A percentile compares a stretch with the other conserved stretches of the same genome.
phyloP scores from a whole-genome alignment of 2,797 vertebrate genomes.

The Myioborus miniatus region DNA sequence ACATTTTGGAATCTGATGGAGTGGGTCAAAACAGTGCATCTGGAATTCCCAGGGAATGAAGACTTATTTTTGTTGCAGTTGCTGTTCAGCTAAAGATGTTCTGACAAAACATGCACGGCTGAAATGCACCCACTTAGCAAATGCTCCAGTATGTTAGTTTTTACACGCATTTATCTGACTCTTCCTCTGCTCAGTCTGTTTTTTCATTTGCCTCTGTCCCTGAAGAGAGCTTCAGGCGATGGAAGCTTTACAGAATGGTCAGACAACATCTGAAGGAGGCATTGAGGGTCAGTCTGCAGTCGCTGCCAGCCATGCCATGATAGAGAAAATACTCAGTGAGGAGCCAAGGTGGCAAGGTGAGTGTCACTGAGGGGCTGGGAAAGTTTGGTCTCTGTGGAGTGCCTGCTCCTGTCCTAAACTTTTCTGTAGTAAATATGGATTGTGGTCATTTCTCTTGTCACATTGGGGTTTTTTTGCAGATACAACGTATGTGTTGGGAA shows the following conservation, averaged over 20 bases:
- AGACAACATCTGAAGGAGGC: conserved; percentile 86
- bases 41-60: neutral
- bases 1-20: neutral
- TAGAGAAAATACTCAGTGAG: conserved; percentile 95
- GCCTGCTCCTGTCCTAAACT: neutral
- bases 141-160: neutral
- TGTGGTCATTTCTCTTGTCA: neutral
- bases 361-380: neutral
- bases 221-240: conserved; percentile 94
- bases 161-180: neutral
- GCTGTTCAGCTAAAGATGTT: neutral
- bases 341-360: conserved; percentile 98
- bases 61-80: neutral
- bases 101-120: neutral
- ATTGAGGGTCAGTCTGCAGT: conserved; percentile 93
- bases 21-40: neutral
- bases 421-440: neutral
- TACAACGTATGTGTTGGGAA: conserved; percentile 93
- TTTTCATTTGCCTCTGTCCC: conserved; percentile 46
- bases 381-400: neutral
- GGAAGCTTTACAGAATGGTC: conserved; percentile 90
- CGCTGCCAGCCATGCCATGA: conserved; percentile 95
- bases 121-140: neutral
- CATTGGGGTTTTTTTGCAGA: conserved; percentile 76
- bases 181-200: conserved; percentile 21